phyloP scores from a whole-genome alignment of 2,797 vertebrate genomes.

The Alectoris magna region DNA sequence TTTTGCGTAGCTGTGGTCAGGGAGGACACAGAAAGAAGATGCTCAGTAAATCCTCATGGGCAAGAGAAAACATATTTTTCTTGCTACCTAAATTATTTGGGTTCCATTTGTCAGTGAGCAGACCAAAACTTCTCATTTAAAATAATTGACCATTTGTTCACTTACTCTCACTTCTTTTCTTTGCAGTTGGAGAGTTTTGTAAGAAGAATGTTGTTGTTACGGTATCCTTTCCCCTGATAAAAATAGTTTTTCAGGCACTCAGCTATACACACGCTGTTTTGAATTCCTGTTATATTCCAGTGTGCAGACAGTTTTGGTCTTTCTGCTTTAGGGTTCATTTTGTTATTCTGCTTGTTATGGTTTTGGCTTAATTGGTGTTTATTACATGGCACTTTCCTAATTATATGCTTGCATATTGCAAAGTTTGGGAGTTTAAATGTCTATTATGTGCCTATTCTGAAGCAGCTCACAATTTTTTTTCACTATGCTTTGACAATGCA shows the following conservation, averaged over 20 bases:
- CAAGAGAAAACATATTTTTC: not conserved
- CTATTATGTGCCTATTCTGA: conserved; percentile 1
- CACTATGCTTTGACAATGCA: conserved; percentile 19
- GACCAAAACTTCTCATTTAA: not conserved
- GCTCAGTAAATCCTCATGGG: not conserved
- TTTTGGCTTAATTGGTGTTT: conserved; percentile 49
- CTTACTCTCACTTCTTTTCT: rapidly evolving
- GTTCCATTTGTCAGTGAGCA: not conserved
- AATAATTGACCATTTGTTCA: not conserved
- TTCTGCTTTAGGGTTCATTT: conserved; percentile 15
- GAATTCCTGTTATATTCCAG: not conserved
- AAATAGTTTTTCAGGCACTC: conserved; percentile 2
- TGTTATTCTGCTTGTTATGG: conserved; percentile 30
- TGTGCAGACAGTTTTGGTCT: conserved; percentile 9
- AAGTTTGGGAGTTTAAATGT: conserved; percentile 23
- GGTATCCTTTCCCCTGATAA: not conserved
- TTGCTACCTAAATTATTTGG: not conserved
- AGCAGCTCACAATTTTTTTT: conserved; percentile 7
- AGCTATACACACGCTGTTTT: not conserved
- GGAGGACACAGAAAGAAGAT: not conserved
- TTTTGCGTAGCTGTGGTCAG: not conserved
- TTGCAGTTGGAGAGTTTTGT: not conserved
- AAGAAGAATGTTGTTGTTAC: not conserved
- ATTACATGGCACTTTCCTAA: conserved; percentile 33
- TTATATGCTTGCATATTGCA: conserved; percentile 38